A percentile compares a stretch with the other conserved stretches of the same genome.
phyloP scores from a whole-genome alignment of 2,797 vertebrate genomes.

The Liasis olivaceus region DNA sequence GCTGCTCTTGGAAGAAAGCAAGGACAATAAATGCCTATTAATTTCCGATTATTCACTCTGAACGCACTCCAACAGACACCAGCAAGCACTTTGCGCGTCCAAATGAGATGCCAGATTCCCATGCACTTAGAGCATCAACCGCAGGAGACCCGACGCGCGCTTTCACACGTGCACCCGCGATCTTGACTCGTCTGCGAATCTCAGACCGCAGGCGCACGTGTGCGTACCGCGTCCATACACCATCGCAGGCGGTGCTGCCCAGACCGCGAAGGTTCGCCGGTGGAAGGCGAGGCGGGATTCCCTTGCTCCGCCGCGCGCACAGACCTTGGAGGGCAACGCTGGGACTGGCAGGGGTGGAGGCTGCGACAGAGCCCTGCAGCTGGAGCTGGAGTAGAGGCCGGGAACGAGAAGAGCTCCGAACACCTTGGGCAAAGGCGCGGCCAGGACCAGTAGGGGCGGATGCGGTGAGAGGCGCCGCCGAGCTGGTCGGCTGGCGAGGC shows the following conservation, averaged over 20 bases:
- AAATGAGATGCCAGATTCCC: background rate
- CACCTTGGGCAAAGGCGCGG: conserved; percentile 52
- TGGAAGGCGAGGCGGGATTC: background rate
- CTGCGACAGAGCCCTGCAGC: conserved; percentile 41
- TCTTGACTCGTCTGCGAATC: background rate
- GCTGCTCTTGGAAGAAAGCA: too few relatives aligned
- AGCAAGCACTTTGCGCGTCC: background rate
- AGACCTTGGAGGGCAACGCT: conserved; percentile 57
- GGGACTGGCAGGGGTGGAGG: background rate
- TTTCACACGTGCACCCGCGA: background rate
- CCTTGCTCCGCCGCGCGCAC: conserved; percentile 40
- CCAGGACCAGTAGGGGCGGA: conserved; percentile 35
- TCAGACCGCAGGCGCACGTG: background rate
- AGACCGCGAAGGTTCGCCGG: background rate
- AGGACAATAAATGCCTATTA: background rate
- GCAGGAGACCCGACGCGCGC: background rate
- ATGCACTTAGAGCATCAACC: background rate
- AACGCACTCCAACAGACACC: background rate
- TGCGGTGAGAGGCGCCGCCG: conserved; percentile 38
- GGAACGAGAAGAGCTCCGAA: conserved; percentile 51
- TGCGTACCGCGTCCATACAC: background rate
- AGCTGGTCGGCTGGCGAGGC: background rate
- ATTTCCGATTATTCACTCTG: background rate
- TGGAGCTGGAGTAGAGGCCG: conserved; percentile 2
- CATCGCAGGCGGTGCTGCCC: background rate